Conservation (phyloP, 2,888 invertebrate genomes). For the Eupithecia dodoneata region DNA sequence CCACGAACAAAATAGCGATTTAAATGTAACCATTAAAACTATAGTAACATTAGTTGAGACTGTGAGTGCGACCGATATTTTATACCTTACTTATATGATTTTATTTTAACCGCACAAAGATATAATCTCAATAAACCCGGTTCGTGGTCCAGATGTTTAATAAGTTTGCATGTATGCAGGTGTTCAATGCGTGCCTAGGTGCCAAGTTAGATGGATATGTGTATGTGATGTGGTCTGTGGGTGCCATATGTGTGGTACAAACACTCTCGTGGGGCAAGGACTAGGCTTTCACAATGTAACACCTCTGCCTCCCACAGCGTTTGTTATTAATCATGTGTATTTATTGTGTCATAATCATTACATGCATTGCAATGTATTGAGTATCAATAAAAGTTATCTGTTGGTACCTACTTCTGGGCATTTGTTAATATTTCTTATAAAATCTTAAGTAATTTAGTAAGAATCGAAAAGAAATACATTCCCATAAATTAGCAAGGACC, state of each 20-base stretch:
- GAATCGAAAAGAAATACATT: not conserved
- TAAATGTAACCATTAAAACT: not conserved
- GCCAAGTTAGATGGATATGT: slow-evolving; percentile 3
- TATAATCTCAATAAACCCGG: slow-evolving; percentile 5
- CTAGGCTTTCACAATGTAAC: slow-evolving; percentile 39
- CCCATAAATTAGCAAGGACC: slow-evolving; percentile 6
- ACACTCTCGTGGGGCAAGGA: slow-evolving; percentile 41
- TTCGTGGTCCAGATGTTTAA: not conserved
- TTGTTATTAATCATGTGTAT: slow-evolving; percentile 22
- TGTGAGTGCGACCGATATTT: not conserved
- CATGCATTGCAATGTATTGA: not conserved
- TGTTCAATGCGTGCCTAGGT: slow-evolving; percentile 28
- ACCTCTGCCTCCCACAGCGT: slow-evolving; percentile 26
- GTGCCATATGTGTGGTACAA: slow-evolving; percentile 26
- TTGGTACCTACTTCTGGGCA: not conserved
- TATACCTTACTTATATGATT: not conserved
- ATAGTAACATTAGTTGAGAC: not conserved
- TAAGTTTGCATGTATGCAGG: slow-evolving; percentile 26
- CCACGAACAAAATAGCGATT: not conserved
- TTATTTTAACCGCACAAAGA: not conserved
- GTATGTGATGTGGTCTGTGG: not conserved
- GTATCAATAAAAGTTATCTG: not conserved
- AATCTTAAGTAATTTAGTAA: not conserved
- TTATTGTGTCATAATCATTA: slow-evolving; percentile 14
- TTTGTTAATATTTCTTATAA: not conserved